phyloP scores from a whole-genome alignment of 2,888 invertebrate genomes.

The Anarsia innoxiella region DNA sequence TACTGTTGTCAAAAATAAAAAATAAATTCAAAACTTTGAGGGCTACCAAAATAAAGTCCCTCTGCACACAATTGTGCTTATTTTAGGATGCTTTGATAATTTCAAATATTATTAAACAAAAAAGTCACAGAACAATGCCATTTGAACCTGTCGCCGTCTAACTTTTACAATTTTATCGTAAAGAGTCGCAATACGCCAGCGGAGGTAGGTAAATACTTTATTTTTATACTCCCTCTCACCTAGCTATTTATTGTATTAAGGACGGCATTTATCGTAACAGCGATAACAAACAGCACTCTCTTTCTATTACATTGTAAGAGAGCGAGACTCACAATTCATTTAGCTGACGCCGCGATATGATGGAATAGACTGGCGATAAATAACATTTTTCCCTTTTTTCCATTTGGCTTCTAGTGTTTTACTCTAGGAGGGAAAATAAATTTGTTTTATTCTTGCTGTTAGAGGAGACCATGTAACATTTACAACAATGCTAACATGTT shows the following conservation, averaged over 20 bases:
- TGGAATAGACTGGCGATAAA: slow-evolving; percentile 6
- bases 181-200: no score
- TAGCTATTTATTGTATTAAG: slow-evolving; percentile 20
- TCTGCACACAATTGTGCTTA: no score
- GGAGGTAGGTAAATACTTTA: no score
- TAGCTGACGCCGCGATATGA: slow-evolving; percentile 6
- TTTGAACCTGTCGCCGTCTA: no score
- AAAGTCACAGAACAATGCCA: no score
- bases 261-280: slow-evolving; percentile 17
- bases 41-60: no score
- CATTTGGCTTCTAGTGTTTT: background rate
- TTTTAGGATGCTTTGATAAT: no score
- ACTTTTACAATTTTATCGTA: no score
- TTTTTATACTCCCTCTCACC: background rate
- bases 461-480: background rate
- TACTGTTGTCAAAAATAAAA: no score
- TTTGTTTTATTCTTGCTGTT: background rate
- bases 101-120: no score
- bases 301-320: background rate
- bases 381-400: slow-evolving; percentile 4
- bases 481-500: background rate
- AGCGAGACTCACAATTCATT: slow-evolving; percentile 11
- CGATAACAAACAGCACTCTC: slow-evolving; percentile 17
- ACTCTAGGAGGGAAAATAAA: no score
- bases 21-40: no score